Base-by-base conservation (phyloP, 1,140 invertebrate genomes). In the Eulimnadia texana region DNA sequence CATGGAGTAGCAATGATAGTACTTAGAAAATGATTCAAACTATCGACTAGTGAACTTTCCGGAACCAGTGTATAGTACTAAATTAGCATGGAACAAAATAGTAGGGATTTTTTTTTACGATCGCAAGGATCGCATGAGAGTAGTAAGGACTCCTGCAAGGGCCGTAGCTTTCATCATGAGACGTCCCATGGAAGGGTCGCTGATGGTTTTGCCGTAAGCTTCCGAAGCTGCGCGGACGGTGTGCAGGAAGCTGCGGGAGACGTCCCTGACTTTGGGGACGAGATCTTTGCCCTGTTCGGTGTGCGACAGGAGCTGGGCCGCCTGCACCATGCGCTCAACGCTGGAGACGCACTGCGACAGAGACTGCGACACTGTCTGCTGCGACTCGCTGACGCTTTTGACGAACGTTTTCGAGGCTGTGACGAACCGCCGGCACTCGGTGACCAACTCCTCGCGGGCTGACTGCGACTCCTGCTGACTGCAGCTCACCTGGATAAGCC, bases 371-470 rank as follows among this genome's bases (percentile, higher is more conserved):
- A 62, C 56, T 60, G 63, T 55, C 56, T 73, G 70, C 11, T 72
- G 70, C 10, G 55, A 58, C 59, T 84, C 78, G 0, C 84, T 87
- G 68, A 88, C 82, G 53, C 84, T 82, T 52, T 87, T 85, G 13
- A 93, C 88, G 63, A 93, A 76, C 47, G 84, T 74, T 65, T 92
- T 88, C 9, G 87, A 89, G 25, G 87, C 83, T 0, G 84, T 87
- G 42, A 92, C 88, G 67, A 92, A 79, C 10, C 85, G 82, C 55
- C 88, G 76, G 0, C 87, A 85, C 70, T 89, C 85, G 27, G 80
- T 76, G 0, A 85, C 84, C 19, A 93, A 72, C 66, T 84, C 80
- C 63, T 88, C 86, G 68, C 84, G 82, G 3, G 85, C 29, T 6
- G 6, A 9, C 6, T 16, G 33, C 33, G 33, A 9, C 6, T 42